These are phyloP conservation scores for Ondatra zibethicus DNA, from an alignment of 2,113 vertebrate genomes.

Conservation along the genomic window DNA sequence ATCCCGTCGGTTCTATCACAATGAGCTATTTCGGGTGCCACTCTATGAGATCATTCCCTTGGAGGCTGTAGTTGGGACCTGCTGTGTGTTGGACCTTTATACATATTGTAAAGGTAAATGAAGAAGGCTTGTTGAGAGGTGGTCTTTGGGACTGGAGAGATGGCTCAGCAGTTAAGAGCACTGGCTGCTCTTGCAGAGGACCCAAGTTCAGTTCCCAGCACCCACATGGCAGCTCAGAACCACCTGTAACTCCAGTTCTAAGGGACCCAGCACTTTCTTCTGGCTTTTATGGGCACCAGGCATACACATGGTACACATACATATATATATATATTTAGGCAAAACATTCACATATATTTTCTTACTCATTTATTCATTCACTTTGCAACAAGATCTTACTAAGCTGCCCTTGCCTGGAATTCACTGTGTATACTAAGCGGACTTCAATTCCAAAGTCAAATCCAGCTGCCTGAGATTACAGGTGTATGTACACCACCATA, in stretches of 20 bases:
- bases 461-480: background rate
- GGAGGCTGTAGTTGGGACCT: constrained; percentile 97
- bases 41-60: constrained; percentile 98
- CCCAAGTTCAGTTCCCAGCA: background rate
- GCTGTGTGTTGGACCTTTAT: constrained; percentile 98
- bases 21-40: constrained; percentile 97
- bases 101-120: constrained; percentile 97
- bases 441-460: background rate
- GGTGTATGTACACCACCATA: background rate
- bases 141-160: background rate
- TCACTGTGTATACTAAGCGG: background rate
- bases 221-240: background rate
- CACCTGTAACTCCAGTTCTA: background rate
- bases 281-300: background rate
- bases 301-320: background rate
- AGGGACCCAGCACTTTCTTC: background rate
- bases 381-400: background rate
- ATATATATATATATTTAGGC: background rate
- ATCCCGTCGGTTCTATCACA: constrained; percentile 97
- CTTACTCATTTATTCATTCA: background rate
- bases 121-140: background rate
- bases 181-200: background rate
- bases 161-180: background rate
- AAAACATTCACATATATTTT: background rate
- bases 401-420: background rate